A percentile compares a stretch with the other conserved stretches of the same genome.
phyloP scores from a whole-genome alignment of 2,888 invertebrate species.

The Parnassius mnemosyne region DNA sequence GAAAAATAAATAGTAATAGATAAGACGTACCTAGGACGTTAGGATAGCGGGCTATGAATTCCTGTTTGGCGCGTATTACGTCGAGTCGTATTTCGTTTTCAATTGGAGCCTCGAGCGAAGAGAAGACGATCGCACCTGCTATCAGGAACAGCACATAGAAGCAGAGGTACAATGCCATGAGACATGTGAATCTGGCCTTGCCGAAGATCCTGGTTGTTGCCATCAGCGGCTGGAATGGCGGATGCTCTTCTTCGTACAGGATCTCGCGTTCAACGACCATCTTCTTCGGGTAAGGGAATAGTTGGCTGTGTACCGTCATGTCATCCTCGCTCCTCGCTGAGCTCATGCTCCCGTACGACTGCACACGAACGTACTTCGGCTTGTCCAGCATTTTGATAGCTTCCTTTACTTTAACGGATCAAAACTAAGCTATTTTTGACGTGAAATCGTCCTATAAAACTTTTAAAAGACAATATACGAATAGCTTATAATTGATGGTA shows the following conservation, averaged over 20 bases:
- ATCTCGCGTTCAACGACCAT: conserved; percentile 66
- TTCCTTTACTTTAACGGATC: neutral
- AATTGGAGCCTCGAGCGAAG: conserved; percentile 82
- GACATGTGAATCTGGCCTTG: conserved; percentile 75
- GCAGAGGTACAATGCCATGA: conserved; percentile 76
- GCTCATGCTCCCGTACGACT: conserved; percentile 73
- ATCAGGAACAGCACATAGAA: conserved; percentile 83
- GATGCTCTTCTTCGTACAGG: conserved; percentile 71
- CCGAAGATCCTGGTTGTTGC: conserved; percentile 73
- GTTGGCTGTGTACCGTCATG: conserved; percentile 72
- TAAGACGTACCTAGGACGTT: conserved; percentile 79
- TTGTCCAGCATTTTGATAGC: conserved; percentile 43
- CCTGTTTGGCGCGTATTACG: conserved; percentile 75
- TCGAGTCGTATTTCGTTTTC: conserved; percentile 78
- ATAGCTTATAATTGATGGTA: conserved; percentile 10
- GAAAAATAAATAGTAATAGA: neutral
- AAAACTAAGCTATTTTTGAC: neutral
- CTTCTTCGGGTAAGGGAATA: conserved; percentile 69
- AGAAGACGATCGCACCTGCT: conserved; percentile 85
- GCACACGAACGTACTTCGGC: conserved; percentile 58
- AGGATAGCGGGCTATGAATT: conserved; percentile 81
- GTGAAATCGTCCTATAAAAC: neutral
- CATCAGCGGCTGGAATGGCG: conserved; percentile 68
- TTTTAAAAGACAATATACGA: neutral
- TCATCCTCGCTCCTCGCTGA: conserved; percentile 69